Base-by-base conservation (phyloP, 1,140 invertebrate species). In the Eriosoma lanigerum region DNA sequence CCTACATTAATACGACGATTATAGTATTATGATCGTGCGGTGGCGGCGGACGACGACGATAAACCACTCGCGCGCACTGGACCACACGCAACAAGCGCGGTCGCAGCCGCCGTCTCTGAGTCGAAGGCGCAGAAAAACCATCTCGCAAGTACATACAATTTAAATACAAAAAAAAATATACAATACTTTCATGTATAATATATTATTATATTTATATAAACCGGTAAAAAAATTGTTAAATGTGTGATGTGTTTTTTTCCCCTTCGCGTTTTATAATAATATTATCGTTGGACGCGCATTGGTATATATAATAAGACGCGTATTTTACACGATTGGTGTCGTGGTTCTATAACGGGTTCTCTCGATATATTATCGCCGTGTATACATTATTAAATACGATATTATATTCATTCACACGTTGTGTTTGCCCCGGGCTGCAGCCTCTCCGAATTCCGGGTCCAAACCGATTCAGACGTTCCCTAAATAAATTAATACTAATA, bases 331-430 rank as follows among this genome's bases (percentile, higher is more conserved):
- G 68, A 72, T 72, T 72, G 17, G 68, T 72, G 68, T 52, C 48
- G 68, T 72, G 68, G 68, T 72, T 52, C 29, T 72, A 72, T 72
- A 72, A 72, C 68, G 68, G 68, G 46, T 72, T 72, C 68, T 72
- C 48, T 50, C 26, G 17, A 72, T 24, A 17, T 72, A 24, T 38
- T 38, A 38, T 38, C 32, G n/a, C 8, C 8, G 32, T 38, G 8
- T 38, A 38, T 8, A 38, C 32, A 38, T 38, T 38, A 38, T 38
- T 4, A 38, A 19, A 50, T 29, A 52, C 26, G 10, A 50, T n/a
- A n/a, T 54, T 1, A n/a, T 19, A 54, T 72, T 50, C 68, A 72
- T 72, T 72, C 68, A 72, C 46, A 8, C 32, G 48, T 19, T 24
- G 46, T 13, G 68, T 72, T 50, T 17, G 66, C 21, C 44, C 17